These are phyloP conservation scores for Drosophila hamatofila DNA, from an alignment of 2,888 invertebrate species.

Conservation along the genomic window DNA sequence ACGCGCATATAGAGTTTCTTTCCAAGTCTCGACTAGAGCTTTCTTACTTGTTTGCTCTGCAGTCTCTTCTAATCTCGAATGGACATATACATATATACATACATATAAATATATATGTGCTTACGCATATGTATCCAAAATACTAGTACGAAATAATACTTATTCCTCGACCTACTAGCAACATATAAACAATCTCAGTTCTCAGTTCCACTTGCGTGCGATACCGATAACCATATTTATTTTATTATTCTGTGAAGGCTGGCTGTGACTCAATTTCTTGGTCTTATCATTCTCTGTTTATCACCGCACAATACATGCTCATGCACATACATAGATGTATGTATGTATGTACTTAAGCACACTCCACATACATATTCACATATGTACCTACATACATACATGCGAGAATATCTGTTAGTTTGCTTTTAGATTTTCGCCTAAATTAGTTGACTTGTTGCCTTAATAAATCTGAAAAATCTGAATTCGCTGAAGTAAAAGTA, in stretches of 20 bases:
- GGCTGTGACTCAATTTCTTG: conserved; percentile 52
- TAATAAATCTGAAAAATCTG: conserved; percentile 40
- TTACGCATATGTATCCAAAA: background rate
- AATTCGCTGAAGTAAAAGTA: conserved; percentile 37
- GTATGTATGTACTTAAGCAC: background rate
- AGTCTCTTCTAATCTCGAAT: background rate
- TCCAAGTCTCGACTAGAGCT: no score
- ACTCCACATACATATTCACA: background rate
- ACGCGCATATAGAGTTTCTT: no score
- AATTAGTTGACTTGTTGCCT: conserved; percentile 46
- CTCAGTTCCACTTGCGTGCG: conserved; percentile 17
- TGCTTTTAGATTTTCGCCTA: conserved; percentile 44
- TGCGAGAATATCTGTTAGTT: conserved; percentile 24
- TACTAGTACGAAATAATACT: background rate
- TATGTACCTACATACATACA: background rate
- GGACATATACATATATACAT: no score
- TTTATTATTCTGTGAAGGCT: conserved; percentile 30
- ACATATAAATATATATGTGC: background rate
- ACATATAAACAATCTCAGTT: conserved; percentile 13
- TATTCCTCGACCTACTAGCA: background rate
- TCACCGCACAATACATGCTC: conserved; percentile 32
- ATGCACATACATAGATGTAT: background rate
- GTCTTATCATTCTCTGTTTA: conserved; percentile 51
- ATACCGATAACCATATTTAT: conserved; percentile 35
- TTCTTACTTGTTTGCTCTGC: no score